Conservation (phyloP, 2,113 vertebrate genomes). For the Equus przewalskii region DNA sequence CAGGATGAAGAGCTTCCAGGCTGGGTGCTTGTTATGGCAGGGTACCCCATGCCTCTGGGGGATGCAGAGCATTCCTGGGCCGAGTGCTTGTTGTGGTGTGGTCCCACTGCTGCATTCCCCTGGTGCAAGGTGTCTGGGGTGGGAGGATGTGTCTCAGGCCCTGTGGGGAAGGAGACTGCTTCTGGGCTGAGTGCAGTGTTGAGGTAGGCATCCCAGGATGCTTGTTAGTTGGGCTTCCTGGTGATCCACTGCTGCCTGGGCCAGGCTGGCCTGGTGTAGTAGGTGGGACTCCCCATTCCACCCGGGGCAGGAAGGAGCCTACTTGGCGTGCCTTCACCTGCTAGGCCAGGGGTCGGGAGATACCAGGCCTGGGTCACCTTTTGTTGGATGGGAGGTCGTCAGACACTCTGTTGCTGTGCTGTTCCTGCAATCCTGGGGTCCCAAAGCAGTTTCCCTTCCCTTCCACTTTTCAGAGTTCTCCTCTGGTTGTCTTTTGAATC, state of each 20-base stretch:
- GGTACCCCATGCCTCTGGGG: neutral
- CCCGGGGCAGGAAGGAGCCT: neutral
- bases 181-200: neutral
- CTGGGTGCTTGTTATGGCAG: neutral
- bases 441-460: too few relatives aligned
- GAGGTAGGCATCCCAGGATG: neutral
- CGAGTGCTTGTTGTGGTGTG: neutral
- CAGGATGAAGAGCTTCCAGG: neutral
- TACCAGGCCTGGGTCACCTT: neutral
- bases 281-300: neutral
- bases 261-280: neutral
- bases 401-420: neutral
- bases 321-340: too few relatives aligned
- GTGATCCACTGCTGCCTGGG: too few relatives aligned
- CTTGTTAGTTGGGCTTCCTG: neutral
- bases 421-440: neutral
- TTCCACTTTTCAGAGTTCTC: too few relatives aligned
- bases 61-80: neutral
- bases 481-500: neutral
- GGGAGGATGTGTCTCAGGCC: neutral
- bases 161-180: fast-evolving
- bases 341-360: fast-evolving
- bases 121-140: too few relatives aligned
- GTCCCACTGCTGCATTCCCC: neutral
- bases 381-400: fast-evolving